Evolutionary conservation across 2,113 vertebrate species (phyloP), one percentile per base, ranked within the genome.

Genomic region (Hipposideros armiger): DNA sequence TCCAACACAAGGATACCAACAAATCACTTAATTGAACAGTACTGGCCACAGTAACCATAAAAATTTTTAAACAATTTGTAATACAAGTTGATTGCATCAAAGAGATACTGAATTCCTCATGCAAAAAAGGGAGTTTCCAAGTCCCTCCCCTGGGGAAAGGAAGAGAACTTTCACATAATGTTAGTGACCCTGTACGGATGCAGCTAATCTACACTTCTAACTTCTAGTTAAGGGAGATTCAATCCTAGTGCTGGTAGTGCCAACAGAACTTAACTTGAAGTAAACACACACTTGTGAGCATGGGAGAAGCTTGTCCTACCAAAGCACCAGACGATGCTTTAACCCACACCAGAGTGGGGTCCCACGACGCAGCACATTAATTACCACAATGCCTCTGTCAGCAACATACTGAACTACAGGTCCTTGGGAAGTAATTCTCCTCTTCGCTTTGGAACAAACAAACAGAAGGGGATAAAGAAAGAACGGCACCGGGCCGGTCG

Each of bases 21-120:
- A 88, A 73, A 73, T 72, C 22, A 72, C n/a, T 83, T 85, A 82
- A 72, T 0, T 28, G 20, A 74, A 69, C 45, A 72, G 32, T 42
- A 66, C 5, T 52, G 45, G 67, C 60, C 85, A 77, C 22, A 82
- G 24, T 86, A 77, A 96, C 11, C 64, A 93, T 19, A 83, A 88
- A 76, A 28, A 22, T 8, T 52, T 58, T 72, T 26, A 85, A 84
- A 67, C 45, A 92, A 91, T 81, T 73, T 90, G 3, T 60, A 97
- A 73, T 26, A 84, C 11, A 87, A 50, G 13, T 36, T 83, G 69
- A 91, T 67, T 72, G 52, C 4, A 87, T 58, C 56, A 94, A 82
- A 85, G 50, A 81, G 32, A 93, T n/a, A n/a, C 24, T 28, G 62
- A 95, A 94, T 72, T 70, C 40, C 70, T 95, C 19, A 13, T 10